Conservation (phyloP, 2,888 invertebrate species). For the Sycophila texana region DNA sequence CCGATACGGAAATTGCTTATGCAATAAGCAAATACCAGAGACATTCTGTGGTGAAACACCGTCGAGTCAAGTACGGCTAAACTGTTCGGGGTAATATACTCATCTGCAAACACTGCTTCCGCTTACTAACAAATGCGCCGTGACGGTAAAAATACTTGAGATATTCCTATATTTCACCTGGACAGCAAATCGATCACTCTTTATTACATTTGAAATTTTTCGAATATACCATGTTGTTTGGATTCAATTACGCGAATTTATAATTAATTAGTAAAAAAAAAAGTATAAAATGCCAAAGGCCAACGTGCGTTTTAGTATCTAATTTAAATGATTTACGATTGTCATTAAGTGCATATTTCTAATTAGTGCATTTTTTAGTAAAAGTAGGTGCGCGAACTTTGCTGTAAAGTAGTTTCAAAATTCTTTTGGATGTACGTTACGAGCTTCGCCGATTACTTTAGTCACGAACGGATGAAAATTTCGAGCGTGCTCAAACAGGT, state of each 20-base stretch:
- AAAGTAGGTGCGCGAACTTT: too few relatives aligned
- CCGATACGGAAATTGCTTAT: slow-evolving; percentile 72
- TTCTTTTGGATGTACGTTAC: not conserved
- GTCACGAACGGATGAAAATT: slow-evolving; percentile 28
- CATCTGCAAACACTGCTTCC: slow-evolving; percentile 29
- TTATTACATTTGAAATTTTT: not conserved
- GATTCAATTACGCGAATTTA: not conserved
- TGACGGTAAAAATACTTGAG: too few relatives aligned
- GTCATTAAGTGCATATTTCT: too few relatives aligned
- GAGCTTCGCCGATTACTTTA: slow-evolving; percentile 29
- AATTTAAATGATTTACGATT: too few relatives aligned
- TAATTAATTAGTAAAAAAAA: too few relatives aligned
- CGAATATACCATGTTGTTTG: not conserved
- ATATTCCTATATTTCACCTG: not conserved
- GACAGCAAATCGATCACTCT: too few relatives aligned
- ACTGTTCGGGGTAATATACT: slow-evolving; percentile 52
- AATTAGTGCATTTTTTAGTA: too few relatives aligned
- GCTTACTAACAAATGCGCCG: not conserved
- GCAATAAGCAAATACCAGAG: slow-evolving; percentile 71
- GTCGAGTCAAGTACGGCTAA: slow-evolving; percentile 52
- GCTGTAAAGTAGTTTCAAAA: not conserved
- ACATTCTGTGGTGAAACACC: slow-evolving; percentile 62
- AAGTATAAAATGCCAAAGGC: too few relatives aligned
- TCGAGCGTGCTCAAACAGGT: slow-evolving; percentile 49
- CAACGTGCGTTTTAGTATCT: too few relatives aligned